A percentile compares a stretch with the other conserved stretches of the same genome.
These are phyloP conservation scores for Papilio demoleus DNA, from an alignment of 2,888 invertebrate species.

Conservation along the genomic window DNA sequence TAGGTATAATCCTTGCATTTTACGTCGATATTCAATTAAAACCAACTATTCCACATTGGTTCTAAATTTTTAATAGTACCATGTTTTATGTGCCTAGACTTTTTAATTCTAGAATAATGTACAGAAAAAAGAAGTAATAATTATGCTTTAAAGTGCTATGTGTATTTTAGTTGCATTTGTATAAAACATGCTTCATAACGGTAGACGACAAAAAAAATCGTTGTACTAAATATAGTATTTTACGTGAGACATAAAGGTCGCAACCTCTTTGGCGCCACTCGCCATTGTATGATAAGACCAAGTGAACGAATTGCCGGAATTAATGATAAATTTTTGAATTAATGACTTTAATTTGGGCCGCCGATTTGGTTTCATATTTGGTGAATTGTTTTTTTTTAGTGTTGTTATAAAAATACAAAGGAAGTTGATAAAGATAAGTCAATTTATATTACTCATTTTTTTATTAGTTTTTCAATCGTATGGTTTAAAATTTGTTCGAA, in stretches of 20 bases:
- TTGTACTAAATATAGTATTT: constrained; percentile 3
- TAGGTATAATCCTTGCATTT: too few relatives aligned
- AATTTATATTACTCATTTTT: background rate
- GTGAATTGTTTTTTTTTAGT: constrained; percentile 14
- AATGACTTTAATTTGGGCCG: constrained; percentile 30
- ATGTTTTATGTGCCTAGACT: too few relatives aligned
- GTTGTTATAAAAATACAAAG: constrained; percentile 12
- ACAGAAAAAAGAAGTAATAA: too few relatives aligned
- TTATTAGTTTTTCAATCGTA: background rate
- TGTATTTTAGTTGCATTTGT: too few relatives aligned
- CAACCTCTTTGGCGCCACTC: constrained; percentile 36
- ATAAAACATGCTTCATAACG: too few relatives aligned
- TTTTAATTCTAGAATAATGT: too few relatives aligned
- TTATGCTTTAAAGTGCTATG: too few relatives aligned
- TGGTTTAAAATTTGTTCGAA: too few relatives aligned
- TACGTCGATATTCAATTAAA: too few relatives aligned
- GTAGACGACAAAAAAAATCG: background rate
- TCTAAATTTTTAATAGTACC: too few relatives aligned
- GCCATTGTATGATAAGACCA: constrained; percentile 25
- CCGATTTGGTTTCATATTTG: constrained; percentile 35
- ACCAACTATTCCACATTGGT: too few relatives aligned
- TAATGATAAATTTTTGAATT: constrained; percentile 21
- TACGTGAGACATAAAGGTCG: constrained; percentile 23
- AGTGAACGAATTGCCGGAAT: constrained; percentile 33
- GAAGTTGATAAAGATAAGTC: constrained; percentile 22